phyloP scores from a whole-genome alignment of 2,888 invertebrate genomes.

The Pecten maximus region DNA sequence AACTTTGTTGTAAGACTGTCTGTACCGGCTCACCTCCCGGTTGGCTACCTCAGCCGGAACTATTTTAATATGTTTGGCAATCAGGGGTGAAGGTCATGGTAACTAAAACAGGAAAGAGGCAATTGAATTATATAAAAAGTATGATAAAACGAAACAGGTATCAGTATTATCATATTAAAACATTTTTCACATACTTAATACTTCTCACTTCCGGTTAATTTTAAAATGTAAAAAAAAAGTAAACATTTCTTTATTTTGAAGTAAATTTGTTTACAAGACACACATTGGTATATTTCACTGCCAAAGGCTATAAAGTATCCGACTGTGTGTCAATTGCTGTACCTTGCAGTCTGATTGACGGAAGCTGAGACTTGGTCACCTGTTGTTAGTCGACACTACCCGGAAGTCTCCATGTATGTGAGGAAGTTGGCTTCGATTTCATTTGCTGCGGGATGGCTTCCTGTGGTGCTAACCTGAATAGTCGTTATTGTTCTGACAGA shows the following conservation, averaged over 20 bases:
- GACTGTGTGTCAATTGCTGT: not conserved
- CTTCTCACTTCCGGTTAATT: not conserved
- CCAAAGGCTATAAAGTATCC: not conserved
- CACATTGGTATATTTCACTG: not conserved
- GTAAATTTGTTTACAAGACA: not conserved
- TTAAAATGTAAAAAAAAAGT: not conserved
- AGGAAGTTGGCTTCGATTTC: conserved; percentile 32
- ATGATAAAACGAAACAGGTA: not conserved
- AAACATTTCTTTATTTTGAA: not conserved
- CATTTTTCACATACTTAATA: not conserved
- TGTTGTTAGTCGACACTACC: not conserved
- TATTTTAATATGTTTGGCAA: not conserved
- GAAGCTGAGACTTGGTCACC: not conserved
- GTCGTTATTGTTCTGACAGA: not conserved
- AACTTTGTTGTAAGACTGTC: not conserved
- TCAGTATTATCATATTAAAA: not conserved
- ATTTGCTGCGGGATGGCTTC: conserved; percentile 25
- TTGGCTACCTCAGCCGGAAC: not conserved
- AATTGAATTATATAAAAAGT: not conserved
- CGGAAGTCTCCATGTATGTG: conserved; percentile 30
- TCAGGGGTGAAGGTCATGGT: not conserved
- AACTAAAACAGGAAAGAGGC: not conserved
- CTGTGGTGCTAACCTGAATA: not conserved
- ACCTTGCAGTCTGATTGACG: not conserved
- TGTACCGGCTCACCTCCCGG: not conserved